Base-by-base conservation (phyloP, 2,888 invertebrate species). In the Onthophagus sagittarius region DNA sequence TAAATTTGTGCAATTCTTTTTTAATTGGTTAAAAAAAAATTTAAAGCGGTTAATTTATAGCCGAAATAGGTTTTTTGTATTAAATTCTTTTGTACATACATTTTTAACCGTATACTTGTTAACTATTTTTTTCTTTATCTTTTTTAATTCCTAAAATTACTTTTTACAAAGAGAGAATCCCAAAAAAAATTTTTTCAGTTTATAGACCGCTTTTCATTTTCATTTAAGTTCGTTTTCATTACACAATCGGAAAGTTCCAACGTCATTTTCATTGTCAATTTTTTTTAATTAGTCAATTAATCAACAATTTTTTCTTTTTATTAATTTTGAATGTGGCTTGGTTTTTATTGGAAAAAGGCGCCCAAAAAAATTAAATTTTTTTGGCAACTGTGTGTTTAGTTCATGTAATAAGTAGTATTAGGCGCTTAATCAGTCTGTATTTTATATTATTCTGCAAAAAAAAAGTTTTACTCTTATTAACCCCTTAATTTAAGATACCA, bases 51-150 rank as follows among this genome's bases (percentile, higher is more conserved):
- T 62, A 63, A 23, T 23, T 23, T 67, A 71, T 69, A 69, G 71
- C 71, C 71, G 65, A 71, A 71, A 71, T 70, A 32, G 74, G 77
- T 75, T 67, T 67, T 23, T 31, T 67, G n/a, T 31, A 11, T 31
- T 67, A 67, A 23, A 23, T 23, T 67, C 1, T 79, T 82, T 85
- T 85, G 84, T 84, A 84, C 84, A 84, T 83, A 76, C 77, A 67
- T 77, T 82, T 82, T 83, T 84, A 83, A 84, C 84, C 84, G 84
- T 85, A 85, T 85, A 85, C 85, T 82, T 83, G 23, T 23, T 23
- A 23, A 23, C 23, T 23, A 23, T 23, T 83, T 79, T 74, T 73
- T 74, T 73, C 0, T 6, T 63, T 63, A 11, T 63, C 11, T 23
- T 11, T 53, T 23, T 67, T 67, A 72, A 78, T 73, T 75, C 80